phyloP scores from a whole-genome alignment of 35 echinoderm and acorn worm genomes.

The Lytechinus pictus region DNA sequence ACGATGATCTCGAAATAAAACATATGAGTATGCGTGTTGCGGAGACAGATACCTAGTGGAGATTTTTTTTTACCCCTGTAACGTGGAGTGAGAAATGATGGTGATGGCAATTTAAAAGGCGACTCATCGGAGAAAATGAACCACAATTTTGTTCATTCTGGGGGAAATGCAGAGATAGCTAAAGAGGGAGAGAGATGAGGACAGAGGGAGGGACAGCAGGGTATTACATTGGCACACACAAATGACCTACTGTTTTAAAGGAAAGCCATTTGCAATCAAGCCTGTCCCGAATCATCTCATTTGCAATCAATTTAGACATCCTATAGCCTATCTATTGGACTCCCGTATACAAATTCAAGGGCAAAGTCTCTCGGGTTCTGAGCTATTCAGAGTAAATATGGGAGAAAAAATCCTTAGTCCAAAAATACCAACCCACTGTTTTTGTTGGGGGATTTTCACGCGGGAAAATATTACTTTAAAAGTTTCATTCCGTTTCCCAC shows the following conservation, averaged over 20 bases:
- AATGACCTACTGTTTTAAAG: constrained; percentile 30
- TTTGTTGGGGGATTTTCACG: background rate
- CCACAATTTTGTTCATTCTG: background rate
- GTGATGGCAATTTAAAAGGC: constrained; percentile 47
- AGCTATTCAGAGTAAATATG: background rate
- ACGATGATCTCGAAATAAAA: background rate
- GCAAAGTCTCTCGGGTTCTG: background rate
- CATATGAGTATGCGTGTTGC: background rate
- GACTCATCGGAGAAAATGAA: constrained; percentile 15
- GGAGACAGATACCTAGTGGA: background rate
- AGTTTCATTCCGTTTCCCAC: background rate
- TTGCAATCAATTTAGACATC: constrained; percentile 36
- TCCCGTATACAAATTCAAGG: constrained; percentile 11
- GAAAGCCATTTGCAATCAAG: constrained; percentile 24
- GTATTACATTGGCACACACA: constrained; percentile 10
- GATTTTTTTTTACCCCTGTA: background rate
- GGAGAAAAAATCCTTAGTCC: background rate
- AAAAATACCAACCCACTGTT: background rate
- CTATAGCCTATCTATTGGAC: background rate
- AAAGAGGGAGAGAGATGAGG: background rate
- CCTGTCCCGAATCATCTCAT: constrained; percentile 30
- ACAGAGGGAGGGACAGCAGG: background rate
- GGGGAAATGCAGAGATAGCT: background rate
- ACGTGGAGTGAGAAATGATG: background rate
- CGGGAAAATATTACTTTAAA: too few species aligned